Evolutionary conservation across 2,888 invertebrate genomes (phyloP).

Genomic region (Trachelus troglodyta): DNA sequence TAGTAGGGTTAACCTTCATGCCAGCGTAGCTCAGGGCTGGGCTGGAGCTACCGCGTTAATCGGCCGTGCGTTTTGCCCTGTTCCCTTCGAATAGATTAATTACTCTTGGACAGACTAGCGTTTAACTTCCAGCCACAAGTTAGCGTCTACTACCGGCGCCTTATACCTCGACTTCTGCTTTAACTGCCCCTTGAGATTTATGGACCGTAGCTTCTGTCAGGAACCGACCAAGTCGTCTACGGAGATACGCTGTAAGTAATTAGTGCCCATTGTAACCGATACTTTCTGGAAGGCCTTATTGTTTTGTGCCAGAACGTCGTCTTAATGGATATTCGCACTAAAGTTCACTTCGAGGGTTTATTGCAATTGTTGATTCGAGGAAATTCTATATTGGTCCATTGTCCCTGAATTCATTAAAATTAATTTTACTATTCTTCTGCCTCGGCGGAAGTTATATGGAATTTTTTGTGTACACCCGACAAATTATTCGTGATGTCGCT

Average conservation of each 20-base stretch:
- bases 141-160: conserved; percentile 11
- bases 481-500: neutral
- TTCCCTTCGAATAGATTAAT: conserved; percentile 34
- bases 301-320: neutral
- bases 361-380: neutral
- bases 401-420: neutral
- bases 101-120: conserved; percentile 36
- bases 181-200: conserved; percentile 32
- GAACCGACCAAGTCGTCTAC: conserved; percentile 20
- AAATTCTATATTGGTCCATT: neutral
- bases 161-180: conserved; percentile 15
- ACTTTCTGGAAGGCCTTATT: neutral
- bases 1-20: neutral
- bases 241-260: conserved; percentile 34
- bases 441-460: neutral
- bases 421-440: neutral
- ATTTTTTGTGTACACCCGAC: neutral
- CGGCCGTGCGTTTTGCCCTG: conserved; percentile 20
- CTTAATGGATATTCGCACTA: neutral
- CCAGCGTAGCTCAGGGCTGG: neutral
- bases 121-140: conserved; percentile 37
- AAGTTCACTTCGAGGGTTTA: neutral
- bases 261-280: conserved; percentile 13
- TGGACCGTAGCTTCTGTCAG: conserved; percentile 29
- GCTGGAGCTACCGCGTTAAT: conserved; percentile 10